Percentiles rank a stretch among this genome's conserved stretches.
Evolutionary conservation across 2,888 invertebrate genomes (phyloP).

Genomic region (Ochropleura leucogaster): DNA sequence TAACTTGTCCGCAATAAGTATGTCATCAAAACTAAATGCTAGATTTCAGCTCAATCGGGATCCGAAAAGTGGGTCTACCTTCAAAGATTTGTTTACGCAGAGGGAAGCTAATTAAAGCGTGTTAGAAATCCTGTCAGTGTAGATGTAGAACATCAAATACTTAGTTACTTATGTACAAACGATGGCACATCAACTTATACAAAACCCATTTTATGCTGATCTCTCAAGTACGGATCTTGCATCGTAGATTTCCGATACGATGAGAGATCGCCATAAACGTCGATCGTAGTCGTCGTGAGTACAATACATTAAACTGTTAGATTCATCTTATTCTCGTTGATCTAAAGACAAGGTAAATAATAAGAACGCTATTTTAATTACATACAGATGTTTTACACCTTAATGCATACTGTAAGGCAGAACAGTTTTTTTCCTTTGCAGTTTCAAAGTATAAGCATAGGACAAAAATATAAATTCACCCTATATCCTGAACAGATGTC

Average conservation of each 20-base stretch:
- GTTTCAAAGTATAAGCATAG: conserved; percentile 28
- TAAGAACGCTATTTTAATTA: conserved; percentile 20
- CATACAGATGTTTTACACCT: conserved; percentile 44
- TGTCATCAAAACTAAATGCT: too few relatives aligned
- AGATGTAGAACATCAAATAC: neutral
- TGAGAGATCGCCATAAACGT: too few relatives aligned
- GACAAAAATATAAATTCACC: conserved; percentile 27
- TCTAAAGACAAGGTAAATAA: conserved; percentile 7
- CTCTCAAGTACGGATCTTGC: too few relatives aligned
- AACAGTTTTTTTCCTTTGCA: conserved; percentile 24
- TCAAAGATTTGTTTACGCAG: too few relatives aligned
- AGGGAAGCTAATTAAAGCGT: too few relatives aligned
- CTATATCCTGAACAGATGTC: conserved; percentile 39
- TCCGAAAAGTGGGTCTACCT: too few relatives aligned
- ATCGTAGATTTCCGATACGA: too few relatives aligned
- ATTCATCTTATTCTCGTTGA: neutral
- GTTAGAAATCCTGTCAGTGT: neutral
- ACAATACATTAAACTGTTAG: neutral
- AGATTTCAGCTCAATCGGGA: too few relatives aligned
- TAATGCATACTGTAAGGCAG: conserved; percentile 12
- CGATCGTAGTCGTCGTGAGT: too few relatives aligned
- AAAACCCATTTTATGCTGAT: too few relatives aligned
- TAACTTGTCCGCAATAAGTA: too few relatives aligned
- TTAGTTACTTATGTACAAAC: neutral
- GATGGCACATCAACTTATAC: too few relatives aligned